Conservation (phyloP, 2,888 invertebrate species). For the Athalia rosae region DNA sequence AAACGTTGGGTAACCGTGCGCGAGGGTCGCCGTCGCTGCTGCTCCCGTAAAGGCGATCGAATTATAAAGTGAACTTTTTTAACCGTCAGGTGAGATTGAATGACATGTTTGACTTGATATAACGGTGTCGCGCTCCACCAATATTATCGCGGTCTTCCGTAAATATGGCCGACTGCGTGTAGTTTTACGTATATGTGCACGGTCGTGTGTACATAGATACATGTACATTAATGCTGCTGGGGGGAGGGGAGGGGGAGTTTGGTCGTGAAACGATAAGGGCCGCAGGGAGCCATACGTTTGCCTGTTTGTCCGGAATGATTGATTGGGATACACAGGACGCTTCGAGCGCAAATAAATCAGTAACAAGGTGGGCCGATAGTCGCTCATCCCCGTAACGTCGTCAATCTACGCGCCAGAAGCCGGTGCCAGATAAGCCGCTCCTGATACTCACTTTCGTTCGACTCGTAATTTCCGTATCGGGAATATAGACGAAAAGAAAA, state of each 20-base stretch:
- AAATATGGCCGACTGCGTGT: conserved; percentile 24
- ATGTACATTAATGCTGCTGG: too few species aligned
- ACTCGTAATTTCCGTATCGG: too few species aligned
- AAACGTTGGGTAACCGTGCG: not conserved
- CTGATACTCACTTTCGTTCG: not conserved
- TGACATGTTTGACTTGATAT: conserved; percentile 47
- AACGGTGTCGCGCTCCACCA: conserved; percentile 39
- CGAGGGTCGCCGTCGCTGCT: not conserved
- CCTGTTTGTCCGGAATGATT: conserved; percentile 47
- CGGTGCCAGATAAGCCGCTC: conserved; percentile 10
- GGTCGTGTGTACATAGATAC: not conserved
- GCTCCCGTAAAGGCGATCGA: not conserved
- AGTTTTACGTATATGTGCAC: too few species aligned
- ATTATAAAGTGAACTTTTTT: conserved; percentile 5
- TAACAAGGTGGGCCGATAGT: conserved; percentile 48
- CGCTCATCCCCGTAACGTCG: not conserved
- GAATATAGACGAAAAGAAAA: not conserved
- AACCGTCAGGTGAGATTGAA: conserved; percentile 44
- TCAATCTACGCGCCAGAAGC: conserved; percentile 12
- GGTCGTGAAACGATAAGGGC: conserved; percentile 39
- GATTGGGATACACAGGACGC: conserved; percentile 46
- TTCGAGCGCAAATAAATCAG: conserved; percentile 48
- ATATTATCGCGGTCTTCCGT: conserved; percentile 44
- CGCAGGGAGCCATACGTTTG: conserved; percentile 33
- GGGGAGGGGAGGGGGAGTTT: not conserved